Evolutionary conservation across 2,888 invertebrate genomes (phyloP).

Genomic region (Tenthredo scrophulariae): DNA sequence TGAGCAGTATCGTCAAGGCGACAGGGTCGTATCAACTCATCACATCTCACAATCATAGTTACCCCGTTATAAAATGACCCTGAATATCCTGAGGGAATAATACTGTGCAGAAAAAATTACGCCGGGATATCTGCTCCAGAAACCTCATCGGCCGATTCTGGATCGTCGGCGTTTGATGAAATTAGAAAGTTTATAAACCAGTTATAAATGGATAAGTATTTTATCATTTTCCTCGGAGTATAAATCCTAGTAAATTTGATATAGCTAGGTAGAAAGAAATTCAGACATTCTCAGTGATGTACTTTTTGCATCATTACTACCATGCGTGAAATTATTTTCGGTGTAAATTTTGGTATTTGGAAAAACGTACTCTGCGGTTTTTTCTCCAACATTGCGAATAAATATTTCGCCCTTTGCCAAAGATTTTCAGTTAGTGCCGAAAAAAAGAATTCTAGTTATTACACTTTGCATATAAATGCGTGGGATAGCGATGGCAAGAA

Average conservation of each 20-base stretch:
- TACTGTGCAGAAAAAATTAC: neutral
- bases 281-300: too few species aligned
- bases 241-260: neutral
- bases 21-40: neutral
- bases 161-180: neutral
- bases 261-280: neutral
- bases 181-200: neutral
- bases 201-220: neutral
- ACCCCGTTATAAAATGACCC: neutral
- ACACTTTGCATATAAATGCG: slow-evolving; percentile 4
- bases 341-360: neutral
- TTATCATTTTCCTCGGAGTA: neutral
- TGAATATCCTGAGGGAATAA: neutral
- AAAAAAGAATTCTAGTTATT: neutral
- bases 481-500: neutral
- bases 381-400: neutral
- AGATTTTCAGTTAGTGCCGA: neutral
- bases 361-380: neutral
- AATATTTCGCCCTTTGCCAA: neutral
- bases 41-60: neutral
- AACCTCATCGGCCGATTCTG: neutral
- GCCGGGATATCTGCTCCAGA: neutral
- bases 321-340: too few species aligned
- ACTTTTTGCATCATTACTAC: too few species aligned
- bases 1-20: neutral